A percentile compares a stretch with the other conserved stretches of the same genome.
Conservation (phyloP, 2,797 vertebrate species). For the Sphaeramia orbicularis region DNA sequence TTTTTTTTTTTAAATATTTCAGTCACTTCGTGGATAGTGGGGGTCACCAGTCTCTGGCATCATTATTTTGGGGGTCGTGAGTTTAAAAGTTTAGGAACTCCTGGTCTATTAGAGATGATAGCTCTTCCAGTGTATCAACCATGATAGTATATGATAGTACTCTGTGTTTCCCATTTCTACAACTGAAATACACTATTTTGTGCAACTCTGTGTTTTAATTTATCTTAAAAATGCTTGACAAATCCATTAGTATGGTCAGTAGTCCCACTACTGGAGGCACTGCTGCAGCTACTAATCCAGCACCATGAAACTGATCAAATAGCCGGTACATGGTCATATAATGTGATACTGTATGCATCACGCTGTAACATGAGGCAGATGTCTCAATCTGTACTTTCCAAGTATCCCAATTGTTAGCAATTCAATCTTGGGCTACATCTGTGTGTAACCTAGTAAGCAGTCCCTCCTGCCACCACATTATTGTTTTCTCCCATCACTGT, state of each 20-base stretch:
- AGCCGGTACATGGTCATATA: constrained; percentile 64
- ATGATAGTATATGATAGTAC: no score
- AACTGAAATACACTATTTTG: neutral
- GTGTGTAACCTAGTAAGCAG: constrained; percentile 77
- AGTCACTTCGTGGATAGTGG: no score
- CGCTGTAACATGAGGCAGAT: constrained; percentile 79
- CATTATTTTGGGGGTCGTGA: no score
- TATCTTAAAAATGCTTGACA: constrained; percentile 13
- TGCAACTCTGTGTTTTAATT: neutral
- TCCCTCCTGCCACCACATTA: constrained; percentile 82
- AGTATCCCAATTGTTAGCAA: constrained; percentile 74
- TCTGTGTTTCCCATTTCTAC: neutral
- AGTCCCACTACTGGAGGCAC: constrained; percentile 17
- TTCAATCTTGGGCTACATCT: constrained; percentile 77
- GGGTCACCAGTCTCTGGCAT: no score
- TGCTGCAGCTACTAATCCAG: constrained; percentile 34
- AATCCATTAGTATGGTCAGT: constrained; percentile 18
- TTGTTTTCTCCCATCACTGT: constrained; percentile 73
- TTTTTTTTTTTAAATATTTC: no score
- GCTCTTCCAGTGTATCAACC: no score
- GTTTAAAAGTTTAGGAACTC: no score
- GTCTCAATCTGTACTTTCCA: constrained; percentile 75
- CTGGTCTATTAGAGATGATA: no score
- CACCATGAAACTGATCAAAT: constrained; percentile 59
- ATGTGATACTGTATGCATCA: constrained; percentile 71